Evolutionary conservation across 2,888 invertebrate species (phyloP), one percentile per base, ranked within the genome.

Genomic region (Chaetogeoica ovagalla): DNA sequence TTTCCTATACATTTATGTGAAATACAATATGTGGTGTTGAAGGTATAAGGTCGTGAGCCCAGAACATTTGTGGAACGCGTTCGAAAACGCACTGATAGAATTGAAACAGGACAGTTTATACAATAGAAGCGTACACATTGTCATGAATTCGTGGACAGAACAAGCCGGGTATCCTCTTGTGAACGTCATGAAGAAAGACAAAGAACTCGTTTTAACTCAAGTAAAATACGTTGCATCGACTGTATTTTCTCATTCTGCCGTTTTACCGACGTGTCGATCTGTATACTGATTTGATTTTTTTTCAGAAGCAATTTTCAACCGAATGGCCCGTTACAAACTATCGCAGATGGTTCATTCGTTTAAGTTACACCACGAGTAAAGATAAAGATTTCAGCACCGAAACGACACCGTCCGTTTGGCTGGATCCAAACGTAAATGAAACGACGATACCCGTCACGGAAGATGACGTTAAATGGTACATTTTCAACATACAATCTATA

Each of bases 131-230:
- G 90, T 94, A 0, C 91, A 91, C 85, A 85, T 87, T 48, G 91
- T 95, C 5, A 95, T 95, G 95, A 93, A 94, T 84, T 93, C 94
- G 0, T 95, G 95, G 95, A 95, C 94, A 0, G 86, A 93, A 57
- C 94, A 94, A 86, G 92, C 91, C 83, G 95, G 95, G 0, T 95
- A 92, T 85, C 95, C 95, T 0, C 90, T 94, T 0, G 87, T 95
- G 0, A 91, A 89, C 2, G 89, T 92, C 0, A 87, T 84, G 0
- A 88, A 91, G 83, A 86, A 90, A 37, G 48, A 90, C 82, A 87
- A 87, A 5, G 83, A 85, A 0, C 86, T 88, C 3, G 86, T 85
- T 11, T 86, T 90, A 30, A 86, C 87, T 83, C 90, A 90, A 87
- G 89, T 88, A 65, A 59, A 8, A 62, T 17, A 39, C 39, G 43